These are phyloP conservation scores for Sclerodermus sp. DNA, from an alignment of 2,888 invertebrate species.

Conservation along the genomic window DNA sequence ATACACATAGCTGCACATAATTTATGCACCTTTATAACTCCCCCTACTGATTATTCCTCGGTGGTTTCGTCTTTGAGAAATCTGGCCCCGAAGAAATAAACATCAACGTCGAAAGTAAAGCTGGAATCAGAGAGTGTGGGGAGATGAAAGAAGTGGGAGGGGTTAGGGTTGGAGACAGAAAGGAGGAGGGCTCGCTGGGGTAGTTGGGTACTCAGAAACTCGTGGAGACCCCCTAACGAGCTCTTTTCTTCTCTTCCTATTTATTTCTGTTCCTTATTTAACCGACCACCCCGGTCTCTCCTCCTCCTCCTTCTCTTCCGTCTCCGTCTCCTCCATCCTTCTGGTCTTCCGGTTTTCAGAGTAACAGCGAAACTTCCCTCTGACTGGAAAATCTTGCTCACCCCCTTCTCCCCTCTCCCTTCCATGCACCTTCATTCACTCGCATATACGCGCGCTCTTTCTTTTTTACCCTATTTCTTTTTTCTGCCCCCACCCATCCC, in stretches of 20 bases:
- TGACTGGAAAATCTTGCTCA: background rate
- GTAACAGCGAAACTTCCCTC: conserved; percentile 33
- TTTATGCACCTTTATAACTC: too few species aligned
- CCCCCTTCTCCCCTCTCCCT: background rate
- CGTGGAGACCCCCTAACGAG: conserved; percentile 47
- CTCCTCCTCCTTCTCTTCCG: conserved; percentile 31
- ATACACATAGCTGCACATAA: too few species aligned
- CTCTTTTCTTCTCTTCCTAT: conserved; percentile 52
- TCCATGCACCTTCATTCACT: background rate
- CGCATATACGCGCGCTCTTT: background rate
- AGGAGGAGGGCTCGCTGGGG: conserved; percentile 30
- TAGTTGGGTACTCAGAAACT: conserved; percentile 49
- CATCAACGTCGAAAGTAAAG: conserved; percentile 20
- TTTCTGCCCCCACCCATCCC: conserved; percentile 3
- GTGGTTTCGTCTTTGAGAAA: conserved; percentile 3
- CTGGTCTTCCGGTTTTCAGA: conserved; percentile 10
- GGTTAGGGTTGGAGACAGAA: conserved; percentile 19
- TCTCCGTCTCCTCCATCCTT: conserved; percentile 15
- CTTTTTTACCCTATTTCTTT: background rate
- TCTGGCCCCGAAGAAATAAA: conserved; percentile 11
- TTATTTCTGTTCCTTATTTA: conserved; percentile 57
- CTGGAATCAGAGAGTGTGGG: conserved; percentile 12
- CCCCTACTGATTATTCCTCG: background rate
- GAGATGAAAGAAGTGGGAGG: conserved; percentile 22
- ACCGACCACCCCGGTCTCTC: conserved; percentile 40